Evolutionary conservation across 2,113 vertebrate species (phyloP), one percentile per base, ranked within the genome.

Genomic region (Oenanthe melanoleuca): DNA sequence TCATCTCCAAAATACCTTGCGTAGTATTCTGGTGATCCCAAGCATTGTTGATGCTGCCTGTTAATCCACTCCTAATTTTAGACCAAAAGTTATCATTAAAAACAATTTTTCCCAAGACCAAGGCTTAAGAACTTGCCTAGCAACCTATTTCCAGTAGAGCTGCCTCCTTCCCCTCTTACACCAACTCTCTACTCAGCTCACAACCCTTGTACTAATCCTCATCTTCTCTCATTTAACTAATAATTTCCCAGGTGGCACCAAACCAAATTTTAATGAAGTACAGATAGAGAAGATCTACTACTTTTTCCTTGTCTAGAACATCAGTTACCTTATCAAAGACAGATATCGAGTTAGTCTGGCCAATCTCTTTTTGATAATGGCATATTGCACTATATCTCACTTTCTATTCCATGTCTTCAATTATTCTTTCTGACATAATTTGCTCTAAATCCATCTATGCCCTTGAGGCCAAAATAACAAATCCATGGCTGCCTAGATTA

Each of bases 321-420:
- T 96, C 95, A 96, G 92, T 97, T 95, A 91, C 77, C 80, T 96
- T 97, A 97, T 96, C 93, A 95, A 95, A 96, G 95, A 95, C 64
- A 93, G 96, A 96, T 95, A 97, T 95, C 21, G 38, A 94, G 89
- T 92, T 96, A 95, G 93, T 92, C 95, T 87, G 94, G 73, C 80
- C 93, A 95, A 96, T 92, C 94, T 95, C 69, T 94, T 96, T 97
- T 95, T 93, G 94, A 96, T 95, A 95, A 96, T 87, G 77, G 94
- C 57, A 84, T 91, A 93, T 93, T 95, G 93, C 89, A 87, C 93
- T 95, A 87, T 95, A 97, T 95, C 87, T 86, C 80, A 96, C 96
- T 95, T 97, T 96, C 91, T 93, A 92, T 95, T 97, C 92, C 83
- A 89, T 93, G 86, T 97, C 89, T 95, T 97, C 91, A 95, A 95